Base-by-base conservation (phyloP, 2,113 vertebrate species). In the Laticauda laticaudata region DNA sequence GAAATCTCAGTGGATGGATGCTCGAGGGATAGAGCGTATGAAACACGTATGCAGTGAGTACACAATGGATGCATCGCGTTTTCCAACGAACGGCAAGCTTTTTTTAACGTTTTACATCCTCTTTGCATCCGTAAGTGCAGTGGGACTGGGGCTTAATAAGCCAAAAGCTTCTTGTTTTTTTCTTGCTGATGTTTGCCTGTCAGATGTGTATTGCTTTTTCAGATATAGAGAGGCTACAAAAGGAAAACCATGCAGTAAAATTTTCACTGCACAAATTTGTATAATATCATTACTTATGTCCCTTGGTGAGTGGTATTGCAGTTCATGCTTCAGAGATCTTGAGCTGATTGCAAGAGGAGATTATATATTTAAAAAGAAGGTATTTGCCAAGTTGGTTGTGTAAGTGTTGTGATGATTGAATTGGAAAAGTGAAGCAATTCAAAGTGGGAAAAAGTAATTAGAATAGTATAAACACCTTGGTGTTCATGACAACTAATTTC, bases 271-370 rank as follows among this genome's bases (percentile, higher is more conserved):
- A 56, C 34, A 14, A 87, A 61, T 87, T 51, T 92, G n/a, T 55
- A 54, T 75, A 69, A 75, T 92, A 55, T 51, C 39, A 15, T 69
- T 88, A 55, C 43, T 54, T 61, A 87, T 26, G 5, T 87, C 39
- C 87, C 26, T 45, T 87, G 29, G 26, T 91, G 55, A 86, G 14
- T 87, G 81, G 56, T 92, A 53, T 61, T 92, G 91, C 87, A 91
- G 91, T 91, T 87, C 85, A 64, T 92, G 43, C 43, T 92, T 88
- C 91, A 88, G 45, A 69, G 86, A 20, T 54, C 91, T 34, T 87
- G 45, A 91, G 69, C 24, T 91, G 85, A 92, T 92, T 86, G 91
- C 55, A 48, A 43, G 43, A n/a, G 11, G 85, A 92, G 15, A 91
- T 91, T 91, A 91, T 85, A 26, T 43, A 34, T 91, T 85, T 91